Conservation (phyloP, 2,888 invertebrate genomes). For the Aproaerema taeniolella region DNA sequence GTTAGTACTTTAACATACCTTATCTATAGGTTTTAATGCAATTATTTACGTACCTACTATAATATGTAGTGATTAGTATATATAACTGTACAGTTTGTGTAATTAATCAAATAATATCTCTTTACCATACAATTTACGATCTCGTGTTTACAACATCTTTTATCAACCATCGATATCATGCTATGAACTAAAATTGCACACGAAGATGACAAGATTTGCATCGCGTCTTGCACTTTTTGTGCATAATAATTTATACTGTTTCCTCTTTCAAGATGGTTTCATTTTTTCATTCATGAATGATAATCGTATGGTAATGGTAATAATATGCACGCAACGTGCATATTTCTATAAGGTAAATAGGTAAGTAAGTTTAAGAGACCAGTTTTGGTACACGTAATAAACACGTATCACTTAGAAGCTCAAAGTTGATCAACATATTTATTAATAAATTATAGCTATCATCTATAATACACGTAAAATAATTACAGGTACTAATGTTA, state of each 20-base stretch:
- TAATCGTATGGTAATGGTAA: conserved; percentile 6
- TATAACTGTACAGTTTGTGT: no score
- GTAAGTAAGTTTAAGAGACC: conserved; percentile 4
- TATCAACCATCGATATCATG: conserved; percentile 8
- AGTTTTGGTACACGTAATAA: no score
- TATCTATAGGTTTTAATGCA: no score
- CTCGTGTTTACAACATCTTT: background rate
- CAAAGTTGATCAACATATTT: no score
- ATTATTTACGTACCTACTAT: no score
- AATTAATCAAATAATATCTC: no score
- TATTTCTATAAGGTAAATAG: conserved; percentile 7
- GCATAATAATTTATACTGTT: conserved; percentile 9
- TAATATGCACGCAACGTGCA: conserved; percentile 9
- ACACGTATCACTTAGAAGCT: conserved; percentile 5
- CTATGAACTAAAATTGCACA: background rate
- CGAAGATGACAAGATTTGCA: conserved; percentile 10
- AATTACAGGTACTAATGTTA: no score
- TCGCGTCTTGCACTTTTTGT: conserved; percentile 3
- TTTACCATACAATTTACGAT: conserved; percentile 10
- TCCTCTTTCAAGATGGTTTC: conserved; percentile 3
- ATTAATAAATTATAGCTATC: no score
- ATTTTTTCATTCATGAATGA: conserved; percentile 8
- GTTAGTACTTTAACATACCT: no score
- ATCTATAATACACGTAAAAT: no score
- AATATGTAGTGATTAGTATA: no score